A percentile compares a stretch with the other conserved stretches of the same genome.
These are phyloP conservation scores for Lithophane semibrunnea DNA, from an alignment of 2,888 invertebrate genomes.

Conservation along the genomic window DNA sequence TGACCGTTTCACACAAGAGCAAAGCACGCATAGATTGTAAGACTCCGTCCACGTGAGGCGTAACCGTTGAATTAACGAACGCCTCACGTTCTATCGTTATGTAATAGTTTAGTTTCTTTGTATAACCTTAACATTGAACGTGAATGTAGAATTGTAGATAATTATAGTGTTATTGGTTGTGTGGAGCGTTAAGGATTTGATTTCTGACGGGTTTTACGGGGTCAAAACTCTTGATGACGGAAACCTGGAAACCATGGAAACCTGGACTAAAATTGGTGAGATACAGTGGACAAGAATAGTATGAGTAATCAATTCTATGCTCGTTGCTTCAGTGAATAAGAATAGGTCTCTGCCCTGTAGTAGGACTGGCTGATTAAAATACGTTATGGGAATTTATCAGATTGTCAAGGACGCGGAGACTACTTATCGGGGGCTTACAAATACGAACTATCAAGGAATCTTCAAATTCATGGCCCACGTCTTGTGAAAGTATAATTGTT, in stretches of 20 bases:
- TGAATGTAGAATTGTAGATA: constrained; percentile 1
- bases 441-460: background rate
- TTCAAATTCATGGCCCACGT: too few relatives aligned
- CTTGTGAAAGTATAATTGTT: too few relatives aligned
- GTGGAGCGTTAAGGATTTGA: background rate
- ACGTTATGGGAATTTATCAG: background rate
- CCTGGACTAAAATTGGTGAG: background rate
- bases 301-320: background rate
- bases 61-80: constrained; percentile 20
- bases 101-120: constrained; percentile 25
- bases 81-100: constrained; percentile 31
- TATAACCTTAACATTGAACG: constrained; percentile 39
- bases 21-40: background rate
- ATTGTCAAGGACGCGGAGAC: background rate
- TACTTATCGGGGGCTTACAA: background rate
- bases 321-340: too few relatives aligned
- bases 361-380: too few relatives aligned
- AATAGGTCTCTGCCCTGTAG: background rate
- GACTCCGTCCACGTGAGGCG: constrained; percentile 23
- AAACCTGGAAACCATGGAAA: too few relatives aligned
- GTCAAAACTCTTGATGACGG: background rate
- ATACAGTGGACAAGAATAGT: background rate
- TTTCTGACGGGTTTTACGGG: background rate
- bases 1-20: constrained; percentile 2
- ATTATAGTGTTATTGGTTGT: background rate